Evolutionary conservation across 1,140 invertebrate species (phyloP).

Genomic region (Metaphire vulgaris): DNA sequence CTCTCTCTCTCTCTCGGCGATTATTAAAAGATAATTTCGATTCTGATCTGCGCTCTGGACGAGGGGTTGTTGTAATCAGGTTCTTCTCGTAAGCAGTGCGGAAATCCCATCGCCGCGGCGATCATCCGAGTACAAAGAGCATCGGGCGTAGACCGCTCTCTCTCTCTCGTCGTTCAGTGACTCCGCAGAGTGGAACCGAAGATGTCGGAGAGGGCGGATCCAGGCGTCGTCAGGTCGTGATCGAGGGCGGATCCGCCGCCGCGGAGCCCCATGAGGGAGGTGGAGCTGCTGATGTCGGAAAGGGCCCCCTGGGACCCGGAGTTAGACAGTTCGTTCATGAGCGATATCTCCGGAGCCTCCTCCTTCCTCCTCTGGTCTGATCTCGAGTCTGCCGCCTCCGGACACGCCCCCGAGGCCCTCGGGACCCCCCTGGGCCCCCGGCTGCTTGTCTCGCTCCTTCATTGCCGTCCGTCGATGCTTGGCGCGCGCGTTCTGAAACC

Average conservation of each 20-base stretch:
- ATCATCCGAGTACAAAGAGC: no score
- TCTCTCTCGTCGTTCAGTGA: no score
- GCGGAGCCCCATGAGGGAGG: conserved; percentile 14
- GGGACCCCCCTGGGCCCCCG: background rate
- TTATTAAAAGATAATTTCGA: no score
- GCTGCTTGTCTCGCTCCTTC: conserved; percentile 57
- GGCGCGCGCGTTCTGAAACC: conserved; percentile 97
- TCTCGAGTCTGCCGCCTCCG: background rate
- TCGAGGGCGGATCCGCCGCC: background rate
- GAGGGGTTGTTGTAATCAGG: no score
- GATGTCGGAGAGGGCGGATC: conserved; percentile 8
- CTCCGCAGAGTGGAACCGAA: background rate
- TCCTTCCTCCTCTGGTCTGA: background rate
- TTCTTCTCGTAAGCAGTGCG: no score
- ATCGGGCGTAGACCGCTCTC: no score
- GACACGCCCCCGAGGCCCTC: no score
- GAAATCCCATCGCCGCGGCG: no score
- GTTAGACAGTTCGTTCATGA: background rate
- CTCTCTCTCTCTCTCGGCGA: no score
- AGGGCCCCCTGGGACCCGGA: background rate
- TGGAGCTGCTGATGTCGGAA: conserved; percentile 19
- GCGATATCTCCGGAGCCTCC: no score
- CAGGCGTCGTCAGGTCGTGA: background rate
- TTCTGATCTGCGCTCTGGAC: no score
- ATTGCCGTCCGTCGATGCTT: conserved; percentile 92